These are phyloP conservation scores for Nesidiocoris tenuis DNA, from an alignment of 2,888 invertebrate species.

Conservation along the genomic window DNA sequence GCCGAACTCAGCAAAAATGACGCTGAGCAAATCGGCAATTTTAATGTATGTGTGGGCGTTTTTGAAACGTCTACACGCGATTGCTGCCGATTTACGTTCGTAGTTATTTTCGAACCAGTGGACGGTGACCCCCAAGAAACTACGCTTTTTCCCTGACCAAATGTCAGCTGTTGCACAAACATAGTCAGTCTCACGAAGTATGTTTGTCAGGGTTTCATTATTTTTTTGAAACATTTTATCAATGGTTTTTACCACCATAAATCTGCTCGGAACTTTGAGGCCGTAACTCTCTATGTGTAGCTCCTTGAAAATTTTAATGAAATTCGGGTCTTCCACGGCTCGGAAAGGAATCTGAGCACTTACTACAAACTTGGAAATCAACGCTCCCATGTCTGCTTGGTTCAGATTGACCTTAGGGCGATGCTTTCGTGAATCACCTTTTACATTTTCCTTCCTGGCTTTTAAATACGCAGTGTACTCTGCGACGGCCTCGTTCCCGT, in stretches of 20 bases:
- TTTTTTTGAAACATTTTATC: constrained; percentile 16
- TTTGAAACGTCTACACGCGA: constrained; percentile 37
- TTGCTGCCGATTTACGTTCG: constrained; percentile 23
- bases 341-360: too few species aligned
- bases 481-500: too few species aligned
- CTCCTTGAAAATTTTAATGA: constrained; percentile 31
- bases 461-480: too few species aligned
- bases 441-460: constrained; percentile 5
- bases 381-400: constrained; percentile 28
- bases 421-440: constrained; percentile 1
- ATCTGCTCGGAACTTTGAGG: constrained; percentile 26
- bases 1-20: constrained; percentile 20
- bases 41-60: constrained; percentile 15
- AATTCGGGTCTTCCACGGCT: constrained; percentile 24
- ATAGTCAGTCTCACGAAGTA: background rate
- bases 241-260: background rate
- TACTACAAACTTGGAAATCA: too few species aligned
- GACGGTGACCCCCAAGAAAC: constrained; percentile 39
- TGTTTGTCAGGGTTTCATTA: constrained; percentile 22
- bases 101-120: constrained; percentile 32
- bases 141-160: too few species aligned
- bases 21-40: constrained; percentile 18
- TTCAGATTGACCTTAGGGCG: constrained; percentile 6
- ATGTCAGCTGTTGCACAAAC: constrained; percentile 40
- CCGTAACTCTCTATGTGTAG: constrained; percentile 19